Evolutionary conservation across 2,797 vertebrate species (phyloP).

Genomic region (Gallirallus australis): DNA sequence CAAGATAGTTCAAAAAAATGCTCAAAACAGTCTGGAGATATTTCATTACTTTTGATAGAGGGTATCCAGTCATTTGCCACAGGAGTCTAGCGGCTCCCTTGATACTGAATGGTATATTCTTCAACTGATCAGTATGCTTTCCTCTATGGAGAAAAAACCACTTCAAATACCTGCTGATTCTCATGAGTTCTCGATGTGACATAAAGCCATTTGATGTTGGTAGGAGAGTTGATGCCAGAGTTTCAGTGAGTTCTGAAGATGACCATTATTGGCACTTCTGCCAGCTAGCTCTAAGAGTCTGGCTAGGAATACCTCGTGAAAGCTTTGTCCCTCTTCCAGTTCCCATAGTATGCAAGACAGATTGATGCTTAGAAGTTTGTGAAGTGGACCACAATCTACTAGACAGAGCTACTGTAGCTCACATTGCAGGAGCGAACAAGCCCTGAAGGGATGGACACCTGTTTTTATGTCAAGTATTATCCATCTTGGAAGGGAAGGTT

Average conservation of each 20-base stretch:
- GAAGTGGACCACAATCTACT: neutral
- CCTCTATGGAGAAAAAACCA: neutral
- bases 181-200: neutral
- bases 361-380: neutral
- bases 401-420: neutral
- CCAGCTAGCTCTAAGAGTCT: neutral
- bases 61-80: neutral
- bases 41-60: neutral
- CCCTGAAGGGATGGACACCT: neutral
- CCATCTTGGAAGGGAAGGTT: neutral
- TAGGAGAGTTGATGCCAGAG: neutral
- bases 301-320: neutral
- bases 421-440: neutral
- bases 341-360: rapidly evolving
- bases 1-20: neutral
- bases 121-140: neutral
- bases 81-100: neutral
- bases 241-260: neutral
- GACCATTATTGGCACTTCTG: neutral
- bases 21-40: neutral
- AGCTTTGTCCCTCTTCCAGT: neutral
- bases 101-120: rapidly evolving
- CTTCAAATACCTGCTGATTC: neutral
- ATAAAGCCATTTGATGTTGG: neutral
- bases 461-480: neutral